Percentiles rank a stretch among this genome's conserved stretches.
phyloP scores from a whole-genome alignment of 2,797 vertebrate species.

The Vultur gryphus region DNA sequence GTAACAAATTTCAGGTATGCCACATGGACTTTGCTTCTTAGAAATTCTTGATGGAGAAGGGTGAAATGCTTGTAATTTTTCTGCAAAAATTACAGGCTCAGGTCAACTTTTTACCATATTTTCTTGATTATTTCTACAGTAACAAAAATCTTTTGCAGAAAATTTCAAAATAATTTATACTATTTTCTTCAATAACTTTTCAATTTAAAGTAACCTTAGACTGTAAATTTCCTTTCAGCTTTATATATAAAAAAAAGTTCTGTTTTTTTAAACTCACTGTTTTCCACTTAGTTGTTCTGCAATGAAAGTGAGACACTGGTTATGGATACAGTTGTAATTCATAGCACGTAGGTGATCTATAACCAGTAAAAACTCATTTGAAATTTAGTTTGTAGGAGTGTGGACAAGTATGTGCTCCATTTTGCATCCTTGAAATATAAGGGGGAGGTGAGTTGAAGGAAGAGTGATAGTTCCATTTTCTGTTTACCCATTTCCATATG shows the following conservation, averaged over 20 bases:
- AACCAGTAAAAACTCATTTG: not conserved
- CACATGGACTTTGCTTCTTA: not conserved
- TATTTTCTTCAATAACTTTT: not conserved
- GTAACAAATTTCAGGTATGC: not conserved
- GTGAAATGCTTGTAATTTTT: not conserved
- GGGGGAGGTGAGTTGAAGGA: not conserved
- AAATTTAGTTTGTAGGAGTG: not conserved
- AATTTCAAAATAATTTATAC: not conserved
- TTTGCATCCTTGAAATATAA: not conserved
- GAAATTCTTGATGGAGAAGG: not conserved
- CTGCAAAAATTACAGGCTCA: not conserved
- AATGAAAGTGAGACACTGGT: not conserved
- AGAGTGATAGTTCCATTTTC: not conserved
- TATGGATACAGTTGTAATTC: not conserved
- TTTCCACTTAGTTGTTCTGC: not conserved
- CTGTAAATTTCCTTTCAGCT: not conserved
- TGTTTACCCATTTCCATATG: not conserved
- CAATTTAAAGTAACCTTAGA: not conserved
- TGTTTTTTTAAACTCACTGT: not conserved
- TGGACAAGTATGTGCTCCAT: not conserved
- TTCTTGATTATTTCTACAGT: not conserved
- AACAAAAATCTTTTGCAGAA: not conserved
- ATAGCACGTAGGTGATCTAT: fast-evolving
- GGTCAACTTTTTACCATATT: not conserved
- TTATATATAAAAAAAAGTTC: not conserved